Base-by-base conservation (phyloP, 2,797 vertebrate species). In the Gila robusta region DNA sequence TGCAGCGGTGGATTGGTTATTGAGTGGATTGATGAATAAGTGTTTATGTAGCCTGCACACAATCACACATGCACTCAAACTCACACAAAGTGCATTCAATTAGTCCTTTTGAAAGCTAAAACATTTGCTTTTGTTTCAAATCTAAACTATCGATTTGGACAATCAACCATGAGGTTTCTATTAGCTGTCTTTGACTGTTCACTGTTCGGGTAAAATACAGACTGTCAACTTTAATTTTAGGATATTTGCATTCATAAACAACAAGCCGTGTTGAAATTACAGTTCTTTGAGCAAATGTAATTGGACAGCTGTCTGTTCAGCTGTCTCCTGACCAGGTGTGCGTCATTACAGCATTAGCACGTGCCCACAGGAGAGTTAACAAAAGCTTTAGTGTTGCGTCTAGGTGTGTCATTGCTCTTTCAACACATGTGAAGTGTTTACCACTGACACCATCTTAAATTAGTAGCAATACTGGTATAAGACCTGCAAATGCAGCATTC, bases 251-350 rank as follows among this genome's bases (percentile, higher is more conserved):
- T 59, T 26, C 70, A 64, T 37, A 81, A 81, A 81, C 78, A 73
- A 73, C 54, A 66, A 73, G 28, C 28, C 14, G 5, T 66, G 56
- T 66, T 86, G 78, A 86, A 81, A 73, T 47, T 26, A 71, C 32
- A 26, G 84, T 52, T 32, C 54, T 52, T 64, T 39, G 47, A 39
- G 39, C 26, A 59, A 81, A 66, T 21, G 70, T 85, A 39, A 81
- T 67, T 80, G 78, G 78, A 80, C 84, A 86, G 56, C 78, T 81
- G 84, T 39, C 69, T 47, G 39, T 47, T 81, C 73, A 84, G 83
- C 84, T 86, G 84, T 81, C 32, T 74, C 69, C 44, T 49, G 56
- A 66, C 41, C 84, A 86, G 84, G 84, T 86, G 78, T 81, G 69
- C 23, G 69, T 86, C 84, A 66, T 73, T 54, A 37, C 11, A 49